Evolutionary conservation across 2,113 vertebrate species (phyloP).

Genomic region (Eleginops maclovinus): DNA sequence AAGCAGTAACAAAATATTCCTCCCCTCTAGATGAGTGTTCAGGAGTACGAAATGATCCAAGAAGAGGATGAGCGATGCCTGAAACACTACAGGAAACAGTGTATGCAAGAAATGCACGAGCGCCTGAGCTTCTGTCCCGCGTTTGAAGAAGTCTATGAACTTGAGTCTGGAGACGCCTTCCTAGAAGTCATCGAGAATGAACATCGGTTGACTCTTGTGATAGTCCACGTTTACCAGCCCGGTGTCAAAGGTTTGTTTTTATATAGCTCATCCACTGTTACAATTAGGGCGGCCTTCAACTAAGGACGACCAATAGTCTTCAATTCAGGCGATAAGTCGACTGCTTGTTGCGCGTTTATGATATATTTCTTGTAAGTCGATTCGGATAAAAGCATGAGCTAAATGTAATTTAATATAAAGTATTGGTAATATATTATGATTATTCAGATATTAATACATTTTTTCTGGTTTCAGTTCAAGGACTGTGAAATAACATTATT

Average conservation of each 20-base stretch:
- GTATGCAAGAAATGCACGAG: conserved; percentile 97
- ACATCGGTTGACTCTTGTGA: conserved; percentile 85
- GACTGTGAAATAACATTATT: too few relatives aligned
- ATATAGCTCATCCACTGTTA: background rate
- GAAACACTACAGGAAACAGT: conserved; percentile 91
- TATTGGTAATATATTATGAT: too few relatives aligned
- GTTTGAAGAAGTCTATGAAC: conserved; percentile 88
- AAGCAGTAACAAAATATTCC: background rate
- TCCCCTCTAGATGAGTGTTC: conserved; percentile 85
- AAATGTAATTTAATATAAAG: too few relatives aligned
- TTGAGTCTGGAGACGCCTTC: conserved; percentile 91
- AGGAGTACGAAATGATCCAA: conserved; percentile 92
- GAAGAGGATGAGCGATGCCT: conserved; percentile 90
- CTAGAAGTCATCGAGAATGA: conserved; percentile 93
- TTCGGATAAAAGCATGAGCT: too few relatives aligned
- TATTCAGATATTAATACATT: too few relatives aligned
- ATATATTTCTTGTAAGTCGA: too few relatives aligned
- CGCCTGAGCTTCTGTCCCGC: conserved; percentile 91
- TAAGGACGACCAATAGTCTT: too few relatives aligned
- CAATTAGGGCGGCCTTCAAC: background rate
- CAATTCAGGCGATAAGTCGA: too few relatives aligned
- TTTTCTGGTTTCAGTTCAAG: too few relatives aligned
- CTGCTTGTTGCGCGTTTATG: too few relatives aligned
- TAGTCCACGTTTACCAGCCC: conserved; percentile 92
- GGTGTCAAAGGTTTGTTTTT: conserved; percentile 79